These are phyloP conservation scores for Diplodus sargus DNA, from an alignment of 2,797 vertebrate genomes.

Conservation along the genomic window DNA sequence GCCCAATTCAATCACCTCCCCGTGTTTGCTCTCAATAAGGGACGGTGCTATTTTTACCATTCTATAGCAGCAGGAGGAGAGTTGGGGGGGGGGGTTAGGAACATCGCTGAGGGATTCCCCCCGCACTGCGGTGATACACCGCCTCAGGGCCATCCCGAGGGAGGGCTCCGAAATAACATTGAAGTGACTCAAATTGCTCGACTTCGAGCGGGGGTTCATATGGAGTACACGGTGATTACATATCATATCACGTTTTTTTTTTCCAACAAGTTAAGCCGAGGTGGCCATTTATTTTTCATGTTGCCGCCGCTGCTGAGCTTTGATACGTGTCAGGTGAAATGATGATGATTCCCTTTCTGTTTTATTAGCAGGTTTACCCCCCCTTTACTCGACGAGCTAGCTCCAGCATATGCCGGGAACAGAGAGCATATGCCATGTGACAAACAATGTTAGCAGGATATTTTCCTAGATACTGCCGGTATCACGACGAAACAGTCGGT, in stretches of 20 bases:
- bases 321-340: not conserved
- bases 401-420: slow-evolving; percentile 21
- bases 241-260: slow-evolving; percentile 7
- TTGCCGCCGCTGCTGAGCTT: slow-evolving; percentile 13
- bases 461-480: slow-evolving; percentile 53
- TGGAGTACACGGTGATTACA: slow-evolving; percentile 56
- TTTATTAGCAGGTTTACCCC: slow-evolving; percentile 7
- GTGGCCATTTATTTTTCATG: slow-evolving; percentile 41
- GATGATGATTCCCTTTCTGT: not conserved
- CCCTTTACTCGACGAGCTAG: not conserved
- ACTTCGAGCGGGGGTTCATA: slow-evolving; percentile 60
- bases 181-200: slow-evolving; percentile 69
- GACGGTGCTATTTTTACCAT: slow-evolving; percentile 71
- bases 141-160: slow-evolving; percentile 64
- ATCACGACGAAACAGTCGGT: slow-evolving; percentile 51
- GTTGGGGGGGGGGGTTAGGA: slow-evolving; percentile 29
- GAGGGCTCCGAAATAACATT: slow-evolving; percentile 60
- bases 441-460: slow-evolving; percentile 47
- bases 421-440: slow-evolving; percentile 40
- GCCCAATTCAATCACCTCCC: slow-evolving; percentile 58
- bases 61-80: slow-evolving; percentile 56
- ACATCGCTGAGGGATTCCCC: slow-evolving; percentile 72
- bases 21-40: slow-evolving; percentile 49
- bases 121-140: slow-evolving; percentile 67
- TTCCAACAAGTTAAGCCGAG: slow-evolving; percentile 3